Base-by-base conservation (phyloP, 2,888 invertebrate genomes). In the Steromphala cineraria region DNA sequence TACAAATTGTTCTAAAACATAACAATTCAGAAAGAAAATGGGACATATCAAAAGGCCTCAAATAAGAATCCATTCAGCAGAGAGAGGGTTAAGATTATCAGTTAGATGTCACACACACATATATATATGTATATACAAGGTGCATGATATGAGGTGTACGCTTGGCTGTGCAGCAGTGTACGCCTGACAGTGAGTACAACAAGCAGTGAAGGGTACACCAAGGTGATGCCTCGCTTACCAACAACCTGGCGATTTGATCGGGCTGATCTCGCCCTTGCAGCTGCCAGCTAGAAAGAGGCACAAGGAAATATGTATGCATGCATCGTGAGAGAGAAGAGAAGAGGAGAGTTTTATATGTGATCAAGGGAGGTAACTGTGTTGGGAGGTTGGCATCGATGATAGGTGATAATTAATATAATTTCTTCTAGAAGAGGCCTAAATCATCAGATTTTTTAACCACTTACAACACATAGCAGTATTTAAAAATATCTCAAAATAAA, bases 251-350 rank as follows among this genome's bases (percentile, higher is more conserved):
- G 86, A 80, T 83, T 82, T 62, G 80, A 82, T 80, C 88, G 87
- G 71, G 89, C 89, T n/a, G 89, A 89, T 76, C 82, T 84, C 67
- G 85, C 87, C 79, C 89, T 81, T 75, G 84, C 83, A 67, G 81
- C 67, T 67, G 80, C 71, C 88, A 87, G 85, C 53, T 36, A 53
- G 74, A 53, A 31, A 79, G 7, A 28, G 67, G 36, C 24, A 53
- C 31, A 15, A 74, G 36, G 28, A 74, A 21, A 56, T 46, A 24
- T 24, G 21, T 53, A 75, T 75, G 75, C 75, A 75, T 21, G 19
- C 46, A 75, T 53, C 46, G 52, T 46, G 7, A 19, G 10, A 21
- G n/a, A 46, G 8, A 46, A 13, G 46, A 46, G 13, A 46, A 46
- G 46, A 46, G 46, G 46, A 46, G 13, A n/a, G 13, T 46, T 46